Base-by-base conservation (phyloP, 2,888 invertebrate genomes). In the Reticulitermes lucifugus region DNA sequence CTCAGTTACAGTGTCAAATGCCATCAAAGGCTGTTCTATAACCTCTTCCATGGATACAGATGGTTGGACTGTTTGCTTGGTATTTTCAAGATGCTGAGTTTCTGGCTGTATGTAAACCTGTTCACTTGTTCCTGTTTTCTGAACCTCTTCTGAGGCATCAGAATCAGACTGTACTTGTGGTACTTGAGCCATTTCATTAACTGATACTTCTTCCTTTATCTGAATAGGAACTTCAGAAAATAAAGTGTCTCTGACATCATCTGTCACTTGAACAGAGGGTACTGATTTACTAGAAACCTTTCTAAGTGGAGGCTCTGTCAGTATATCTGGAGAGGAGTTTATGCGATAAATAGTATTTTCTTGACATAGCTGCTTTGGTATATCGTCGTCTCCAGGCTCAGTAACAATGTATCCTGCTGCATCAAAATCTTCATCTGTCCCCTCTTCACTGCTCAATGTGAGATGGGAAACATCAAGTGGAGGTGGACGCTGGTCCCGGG, bases 401-500 rank as follows among this genome's bases (percentile, higher is more conserved):
- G 88, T 88, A 18, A 88, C 88, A 80, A 87, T 87, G 81, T 88
- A 88, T 18, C 83, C 81, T 10, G 29, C n/a, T 35, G 51, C 18
- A 86, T 83, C 83, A 35, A 60, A 59, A 18, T 79, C 85, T 80
- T 88, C 87, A 79, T 88, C 88, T 80, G 84, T 84, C 65, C 89
- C 89, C 55, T 90, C 89, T 29, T 88, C 84, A 18, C 83, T 88
- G 83, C 89, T 90, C 71, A 90, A 89, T 79, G 89, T 86, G 60
- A 88, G 86, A 83, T 88, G 89, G 46, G 89, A 89, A 71, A 91
- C 89, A 87, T 91, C 91, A 41, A 90, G 87, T 6, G 90, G 89
- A 79, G 89, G 88, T 41, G 91, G 91, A 83, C 90, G 88, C 79
- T 90, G 89, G 25, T 88, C 89, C 86, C 88, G 89, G 9, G 89